These are phyloP conservation scores for Pangasius mekongensis DNA, from an alignment of 2,797 vertebrate genomes.

Conservation along the genomic window DNA sequence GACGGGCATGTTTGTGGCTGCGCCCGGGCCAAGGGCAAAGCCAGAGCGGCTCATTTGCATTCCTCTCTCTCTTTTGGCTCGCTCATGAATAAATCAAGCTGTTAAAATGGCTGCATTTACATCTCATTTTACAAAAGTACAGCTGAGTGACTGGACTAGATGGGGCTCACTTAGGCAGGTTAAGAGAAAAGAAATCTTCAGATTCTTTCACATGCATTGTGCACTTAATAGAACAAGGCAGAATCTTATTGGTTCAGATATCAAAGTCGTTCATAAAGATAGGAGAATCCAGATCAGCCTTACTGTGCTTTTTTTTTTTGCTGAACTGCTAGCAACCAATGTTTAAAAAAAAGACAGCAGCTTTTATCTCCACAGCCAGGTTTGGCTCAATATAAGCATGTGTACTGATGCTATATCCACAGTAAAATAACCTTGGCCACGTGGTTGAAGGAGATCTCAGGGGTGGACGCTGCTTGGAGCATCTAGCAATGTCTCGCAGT, in stretches of 20 bases:
- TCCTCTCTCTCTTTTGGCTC: conserved; percentile 66
- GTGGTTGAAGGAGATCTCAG: conserved; percentile 61
- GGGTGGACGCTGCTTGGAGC: conserved; percentile 47
- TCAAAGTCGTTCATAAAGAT: conserved; percentile 5
- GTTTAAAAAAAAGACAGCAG: background rate
- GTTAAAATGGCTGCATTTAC: conserved; percentile 71
- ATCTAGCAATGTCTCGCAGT: conserved; percentile 72
- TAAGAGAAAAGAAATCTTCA: conserved; percentile 16
- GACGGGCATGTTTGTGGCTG: conserved; percentile 69
- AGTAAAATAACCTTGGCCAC: conserved; percentile 57
- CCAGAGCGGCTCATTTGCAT: conserved; percentile 67
- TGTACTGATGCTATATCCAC: conserved; percentile 57
- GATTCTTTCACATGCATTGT: background rate
- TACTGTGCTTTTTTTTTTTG: conserved; percentile 13
- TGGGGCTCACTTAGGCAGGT: conserved; percentile 57
- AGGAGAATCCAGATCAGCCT: background rate
- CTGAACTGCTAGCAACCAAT: conserved; percentile 12
- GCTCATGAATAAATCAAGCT: conserved; percentile 74
- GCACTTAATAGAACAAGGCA: background rate
- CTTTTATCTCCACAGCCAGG: conserved; percentile 45
- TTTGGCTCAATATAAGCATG: conserved; percentile 55
- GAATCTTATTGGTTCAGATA: conserved; percentile 18
- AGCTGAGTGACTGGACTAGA: conserved; percentile 54
- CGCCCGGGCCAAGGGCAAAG: conserved; percentile 70
- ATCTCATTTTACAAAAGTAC: conserved; percentile 71